Evolutionary conservation across 2,797 vertebrate species (phyloP).

Genomic region (Myripristis murdjan): DNA sequence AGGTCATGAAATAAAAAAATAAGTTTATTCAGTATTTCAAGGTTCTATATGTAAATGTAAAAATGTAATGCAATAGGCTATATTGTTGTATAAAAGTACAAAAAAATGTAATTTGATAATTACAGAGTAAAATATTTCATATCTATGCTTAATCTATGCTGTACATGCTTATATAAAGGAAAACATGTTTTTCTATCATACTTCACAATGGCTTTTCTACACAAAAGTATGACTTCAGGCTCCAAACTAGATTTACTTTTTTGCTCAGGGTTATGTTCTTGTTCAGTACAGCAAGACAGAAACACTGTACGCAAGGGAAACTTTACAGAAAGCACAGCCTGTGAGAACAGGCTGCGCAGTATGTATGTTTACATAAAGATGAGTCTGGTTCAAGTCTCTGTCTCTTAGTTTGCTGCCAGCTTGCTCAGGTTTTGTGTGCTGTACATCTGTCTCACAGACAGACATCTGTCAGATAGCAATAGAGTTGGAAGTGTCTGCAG

Average conservation of each 20-base stretch:
- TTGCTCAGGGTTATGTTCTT: neutral
- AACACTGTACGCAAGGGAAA: neutral
- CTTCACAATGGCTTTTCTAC: too few relatives aligned
- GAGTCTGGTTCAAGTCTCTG: neutral
- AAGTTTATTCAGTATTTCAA: constrained; percentile 19
- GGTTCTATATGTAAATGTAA: neutral
- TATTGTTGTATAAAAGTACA: neutral
- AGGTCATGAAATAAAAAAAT: neutral
- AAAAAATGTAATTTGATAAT: neutral
- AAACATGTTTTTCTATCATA: neutral
- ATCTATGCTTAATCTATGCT: neutral
- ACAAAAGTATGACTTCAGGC: too few relatives aligned
- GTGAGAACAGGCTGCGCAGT: neutral
- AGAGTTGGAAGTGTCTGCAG: constrained; percentile 86
- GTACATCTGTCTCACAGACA: neutral
- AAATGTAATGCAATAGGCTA: neutral
- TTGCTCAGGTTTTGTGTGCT: neutral
- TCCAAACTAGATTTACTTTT: neutral
- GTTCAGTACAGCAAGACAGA: neutral
- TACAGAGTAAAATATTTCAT: neutral
- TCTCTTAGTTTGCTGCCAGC: neutral
- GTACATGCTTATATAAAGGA: too few relatives aligned
- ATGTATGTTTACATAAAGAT: neutral
- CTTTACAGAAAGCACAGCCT: neutral
- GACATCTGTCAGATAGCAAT: constrained; percentile 77